Base-by-base conservation (phyloP, 2,797 vertebrate species). In the Gambelia wislizenii region DNA sequence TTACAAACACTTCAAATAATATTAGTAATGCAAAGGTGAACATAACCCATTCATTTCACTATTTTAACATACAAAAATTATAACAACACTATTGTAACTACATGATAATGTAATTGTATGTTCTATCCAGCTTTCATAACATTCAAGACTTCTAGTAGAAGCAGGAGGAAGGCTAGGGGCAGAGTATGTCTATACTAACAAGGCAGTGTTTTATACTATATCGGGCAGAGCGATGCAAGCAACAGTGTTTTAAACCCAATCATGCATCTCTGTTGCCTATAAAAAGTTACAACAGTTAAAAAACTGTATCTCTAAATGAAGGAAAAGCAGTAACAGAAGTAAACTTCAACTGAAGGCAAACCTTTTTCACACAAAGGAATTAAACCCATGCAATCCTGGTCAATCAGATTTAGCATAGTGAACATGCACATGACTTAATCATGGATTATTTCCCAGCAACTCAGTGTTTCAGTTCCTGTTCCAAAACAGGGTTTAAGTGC, bases 221-320 rank as follows among this genome's bases (percentile, higher is more conserved):
- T 20, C 7, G 18, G 1, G 52, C 69, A 83, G n/a, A 47, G 2
- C 56, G 49, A 4, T 13, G 25, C 18, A 74, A 49, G 47, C 36
- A 72, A 74, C 13, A 61, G n/a, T 30, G n/a, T 39, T 69, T 74
- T 82, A 92, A 93, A 92, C 83, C 80, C 90, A 91, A 91, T 56
- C 84, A 14, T 27, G 92, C 74, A 78, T 89, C 42, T 49, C 49
- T 89, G 89, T 72, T 89, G 25, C 20, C 27, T 27, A 47, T 27
- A 47, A 39, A 44, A 76, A 44, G 6, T 42, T 72, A 67, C 8
- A 67, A 4, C 14, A 72, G 3, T 22, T 72, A 18, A 39, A 6
- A 72, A 72, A 72, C n/a, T 5, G 1, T 67, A 42, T 77, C 44
- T 6, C 22, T 69, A 76, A 61, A 72, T 52, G 20, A 87, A 49